These are phyloP conservation scores for Nasonia giraulti DNA, from an alignment of 1,140 invertebrate species.

Conservation along the genomic window DNA sequence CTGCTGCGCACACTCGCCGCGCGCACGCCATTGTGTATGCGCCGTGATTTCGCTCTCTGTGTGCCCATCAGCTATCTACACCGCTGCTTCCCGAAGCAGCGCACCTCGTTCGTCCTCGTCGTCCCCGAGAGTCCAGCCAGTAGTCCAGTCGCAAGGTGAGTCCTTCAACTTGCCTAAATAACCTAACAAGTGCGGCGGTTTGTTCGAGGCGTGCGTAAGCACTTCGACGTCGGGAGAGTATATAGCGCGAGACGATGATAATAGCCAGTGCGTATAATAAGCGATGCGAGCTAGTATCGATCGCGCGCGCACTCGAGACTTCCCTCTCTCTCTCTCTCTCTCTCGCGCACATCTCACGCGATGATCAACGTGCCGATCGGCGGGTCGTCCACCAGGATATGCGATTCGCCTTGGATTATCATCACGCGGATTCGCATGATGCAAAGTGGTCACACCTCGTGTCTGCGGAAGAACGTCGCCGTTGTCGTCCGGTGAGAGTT, in stretches of 20 bases:
- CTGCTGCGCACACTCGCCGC: constrained; percentile 43
- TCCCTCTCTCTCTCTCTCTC: constrained; percentile 10
- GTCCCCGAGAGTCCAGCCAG: neutral
- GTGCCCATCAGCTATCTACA: neutral
- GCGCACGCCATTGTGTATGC: constrained; percentile 52
- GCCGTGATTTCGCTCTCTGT: constrained; percentile 34
- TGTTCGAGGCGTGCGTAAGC: too few species aligned
- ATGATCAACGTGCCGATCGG: neutral
- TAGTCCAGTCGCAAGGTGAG: constrained; percentile 23
- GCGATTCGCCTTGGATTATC: too few species aligned
- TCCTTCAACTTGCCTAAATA: neutral
- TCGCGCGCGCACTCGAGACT: neutral
- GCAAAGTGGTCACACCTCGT: too few species aligned
- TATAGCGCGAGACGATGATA: neutral
- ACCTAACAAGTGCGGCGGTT: neutral
- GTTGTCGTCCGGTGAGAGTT: neutral
- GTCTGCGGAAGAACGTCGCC: too few species aligned
- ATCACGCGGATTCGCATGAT: too few species aligned
- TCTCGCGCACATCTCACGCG: neutral
- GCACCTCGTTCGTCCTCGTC: neutral
- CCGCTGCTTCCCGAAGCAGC: neutral
- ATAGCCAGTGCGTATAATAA: neutral
- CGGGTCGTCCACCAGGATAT: neutral
- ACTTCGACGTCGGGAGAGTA: neutral
- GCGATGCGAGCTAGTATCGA: neutral